Evolutionary conservation across 2,797 vertebrate species (phyloP).

Genomic region (Sebastes wilsoni): DNA sequence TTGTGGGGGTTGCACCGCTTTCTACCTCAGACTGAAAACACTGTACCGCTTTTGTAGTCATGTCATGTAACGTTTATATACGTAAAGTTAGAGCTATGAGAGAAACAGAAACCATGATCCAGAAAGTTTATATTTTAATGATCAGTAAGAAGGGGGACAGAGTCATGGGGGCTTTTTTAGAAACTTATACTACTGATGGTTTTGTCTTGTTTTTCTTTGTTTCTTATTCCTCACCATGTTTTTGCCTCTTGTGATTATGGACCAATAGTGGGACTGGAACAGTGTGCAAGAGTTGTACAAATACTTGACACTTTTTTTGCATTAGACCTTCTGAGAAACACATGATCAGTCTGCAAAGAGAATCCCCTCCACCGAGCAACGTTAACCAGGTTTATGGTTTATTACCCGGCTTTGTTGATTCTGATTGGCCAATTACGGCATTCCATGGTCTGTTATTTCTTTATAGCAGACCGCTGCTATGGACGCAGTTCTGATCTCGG

Average conservation of each 20-base stretch:
- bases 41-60: background rate
- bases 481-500: no score
- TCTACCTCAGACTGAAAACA: slow-evolving; percentile 64
- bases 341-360: background rate
- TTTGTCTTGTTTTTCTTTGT: background rate
- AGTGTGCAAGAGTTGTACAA: background rate
- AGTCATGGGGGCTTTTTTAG: background rate
- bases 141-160: background rate
- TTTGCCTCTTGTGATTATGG: background rate
- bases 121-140: background rate
- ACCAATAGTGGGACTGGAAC: background rate
- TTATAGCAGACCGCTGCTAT: no score
- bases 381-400: background rate
- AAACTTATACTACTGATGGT: slow-evolving; percentile 1
- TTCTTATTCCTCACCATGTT: background rate
- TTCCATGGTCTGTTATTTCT: no score
- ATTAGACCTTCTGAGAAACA: background rate
- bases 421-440: no score
- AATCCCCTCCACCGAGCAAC: no score
- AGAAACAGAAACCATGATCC: background rate
- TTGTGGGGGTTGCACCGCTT: background rate
- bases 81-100: background rate
- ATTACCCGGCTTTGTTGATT: no score
- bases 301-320: background rate
- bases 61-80: background rate